Conservation (phyloP, 2,797 vertebrate genomes). For the Gymnoscopelus microlampas region DNA sequence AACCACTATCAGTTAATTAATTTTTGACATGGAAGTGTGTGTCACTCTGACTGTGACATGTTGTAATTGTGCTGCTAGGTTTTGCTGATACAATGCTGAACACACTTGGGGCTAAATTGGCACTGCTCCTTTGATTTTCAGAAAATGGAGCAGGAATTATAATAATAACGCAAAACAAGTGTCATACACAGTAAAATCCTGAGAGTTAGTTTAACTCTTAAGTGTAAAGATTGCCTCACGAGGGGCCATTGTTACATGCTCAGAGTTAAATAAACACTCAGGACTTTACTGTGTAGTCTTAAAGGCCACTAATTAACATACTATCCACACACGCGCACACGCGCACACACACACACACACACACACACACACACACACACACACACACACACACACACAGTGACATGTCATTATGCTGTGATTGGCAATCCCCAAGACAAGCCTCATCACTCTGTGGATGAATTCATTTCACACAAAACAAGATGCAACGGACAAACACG, state of each 20-base stretch:
- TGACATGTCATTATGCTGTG: constrained; percentile 34
- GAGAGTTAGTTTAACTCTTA: no score
- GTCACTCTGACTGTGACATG: constrained; percentile 73
- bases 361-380: constrained; percentile 15
- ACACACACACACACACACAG: not conserved
- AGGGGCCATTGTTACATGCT: no score
- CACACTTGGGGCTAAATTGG: constrained; percentile 71
- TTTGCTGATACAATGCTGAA: constrained; percentile 76
- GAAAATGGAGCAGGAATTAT: constrained; percentile 49
- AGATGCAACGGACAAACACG: not conserved
- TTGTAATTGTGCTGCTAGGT: constrained; percentile 69
- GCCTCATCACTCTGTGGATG: constrained; percentile 42
- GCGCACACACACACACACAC: constrained; percentile 12
- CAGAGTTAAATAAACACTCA: no score
- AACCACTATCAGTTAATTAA: constrained; percentile 79
- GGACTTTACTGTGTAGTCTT: constrained; percentile 36
- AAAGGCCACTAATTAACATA: constrained; percentile 76
- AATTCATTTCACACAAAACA: constrained; percentile 40
- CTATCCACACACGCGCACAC: constrained; percentile 29
- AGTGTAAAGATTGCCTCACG: no score
- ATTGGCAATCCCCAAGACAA: constrained; percentile 55
- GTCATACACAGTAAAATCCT: no score
- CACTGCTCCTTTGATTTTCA: constrained; percentile 71
- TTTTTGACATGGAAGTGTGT: constrained; percentile 78
- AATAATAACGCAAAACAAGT: no score